phyloP scores from a whole-genome alignment of 2,888 invertebrate genomes.

The Cryptops parisi region DNA sequence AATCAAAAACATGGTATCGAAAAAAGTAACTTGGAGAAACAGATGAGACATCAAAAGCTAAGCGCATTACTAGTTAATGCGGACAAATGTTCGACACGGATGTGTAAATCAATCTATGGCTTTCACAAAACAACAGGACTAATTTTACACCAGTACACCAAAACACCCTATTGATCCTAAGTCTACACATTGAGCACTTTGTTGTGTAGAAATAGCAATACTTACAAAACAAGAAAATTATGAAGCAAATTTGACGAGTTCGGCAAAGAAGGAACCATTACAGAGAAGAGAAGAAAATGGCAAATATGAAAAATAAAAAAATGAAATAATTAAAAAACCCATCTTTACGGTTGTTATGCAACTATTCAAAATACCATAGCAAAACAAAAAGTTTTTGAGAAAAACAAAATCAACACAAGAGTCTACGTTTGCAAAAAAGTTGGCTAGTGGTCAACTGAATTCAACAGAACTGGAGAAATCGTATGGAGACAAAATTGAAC shows the following conservation, averaged over 20 bases:
- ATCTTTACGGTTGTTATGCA: no score
- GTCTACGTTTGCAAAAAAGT: no score
- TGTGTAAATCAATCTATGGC: slow-evolving; percentile 2
- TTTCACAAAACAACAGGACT: slow-evolving; percentile 2
- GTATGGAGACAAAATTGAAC: no score
- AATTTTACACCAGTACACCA: background rate
- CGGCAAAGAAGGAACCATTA: slow-evolving; percentile 5
- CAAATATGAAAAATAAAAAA: slow-evolving; percentile 4
- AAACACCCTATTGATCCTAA: background rate
- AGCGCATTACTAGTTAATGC: no score
- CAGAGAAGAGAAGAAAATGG: slow-evolving; percentile 5
- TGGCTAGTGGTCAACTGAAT: no score
- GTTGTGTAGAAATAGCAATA: background rate
- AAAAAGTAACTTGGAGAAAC: no score
- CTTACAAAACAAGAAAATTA: slow-evolving; percentile 5
- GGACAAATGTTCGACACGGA: no score
- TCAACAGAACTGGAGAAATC: no score
- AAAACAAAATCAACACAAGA: background rate
- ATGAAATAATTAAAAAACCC: background rate
- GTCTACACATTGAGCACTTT: background rate
- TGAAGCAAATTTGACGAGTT: slow-evolving; percentile 1
- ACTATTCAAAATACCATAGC: no score
- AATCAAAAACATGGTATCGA: no score
- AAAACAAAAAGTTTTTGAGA: no score
- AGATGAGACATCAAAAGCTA: no score